Base-by-base conservation (phyloP, 2,888 invertebrate species). In the Halictus quadricinctus region DNA sequence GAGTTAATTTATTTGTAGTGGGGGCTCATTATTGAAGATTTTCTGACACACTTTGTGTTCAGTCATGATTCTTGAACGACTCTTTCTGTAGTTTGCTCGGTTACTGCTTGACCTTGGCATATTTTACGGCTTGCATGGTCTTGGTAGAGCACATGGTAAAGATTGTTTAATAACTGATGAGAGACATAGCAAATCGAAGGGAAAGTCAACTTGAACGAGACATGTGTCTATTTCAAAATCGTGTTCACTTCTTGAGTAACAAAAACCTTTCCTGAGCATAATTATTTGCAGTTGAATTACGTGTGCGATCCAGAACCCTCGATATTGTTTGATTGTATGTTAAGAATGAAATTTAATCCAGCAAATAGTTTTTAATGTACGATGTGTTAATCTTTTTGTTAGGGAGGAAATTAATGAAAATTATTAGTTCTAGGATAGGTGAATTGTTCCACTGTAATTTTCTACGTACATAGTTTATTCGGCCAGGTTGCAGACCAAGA, bases 111-210 rank as follows among this genome's bases (percentile, higher is more conserved):
- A 25, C 72, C 48, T 48, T 72, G 72, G 18, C 72, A 25, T 46
- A 48, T 72, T 48, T 25, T 48, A 25, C 3, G 25, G 46, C 25
- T 72, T 7, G 46, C 46, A 48, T 15, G 2, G 46, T 8, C 18
- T 7, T 7, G 8, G 36, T 41, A 69, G 41, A 36, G 46, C 2
- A 7, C 46, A 46, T 13, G n/a, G 15, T 48, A 48, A 72, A 48
- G 29, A 48, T 25, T 8, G 8, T 48, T 72, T 29, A 72, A 72
- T 72, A 46, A 72, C 21, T 43, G 46, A 72, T 72, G 18, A 72
- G 15, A 6, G 7, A 18, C 48, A 0, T 6, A 4, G 18, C 15
- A 18, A 18, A 48, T 72, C 25, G 25, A 25, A 25, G 13, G 48
- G 25, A 18, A 25, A 69, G 8, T 29, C 64, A 29, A 36, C 2